Evolutionary conservation across 2,113 vertebrate genomes (phyloP).

Genomic region (Chrysemys picta): DNA sequence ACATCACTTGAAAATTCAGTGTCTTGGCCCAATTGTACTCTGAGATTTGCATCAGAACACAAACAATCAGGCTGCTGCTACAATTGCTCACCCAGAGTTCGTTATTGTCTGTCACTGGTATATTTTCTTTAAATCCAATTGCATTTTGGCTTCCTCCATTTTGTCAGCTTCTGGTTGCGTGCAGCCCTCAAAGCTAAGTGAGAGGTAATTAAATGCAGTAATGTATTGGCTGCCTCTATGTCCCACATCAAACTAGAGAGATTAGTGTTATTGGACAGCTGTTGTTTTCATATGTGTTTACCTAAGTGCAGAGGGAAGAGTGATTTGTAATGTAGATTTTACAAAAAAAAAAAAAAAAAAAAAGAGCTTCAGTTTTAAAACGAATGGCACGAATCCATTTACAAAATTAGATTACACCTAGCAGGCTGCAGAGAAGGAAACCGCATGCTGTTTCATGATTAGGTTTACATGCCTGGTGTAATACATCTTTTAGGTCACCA

Average conservation of each 20-base stretch:
- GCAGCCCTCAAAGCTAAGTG: not conserved
- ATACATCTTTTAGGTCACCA: not conserved
- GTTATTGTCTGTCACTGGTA: not conserved
- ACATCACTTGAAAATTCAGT: not conserved
- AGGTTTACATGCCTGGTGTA: not conserved
- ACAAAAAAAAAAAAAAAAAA: not conserved
- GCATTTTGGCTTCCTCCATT: not conserved
- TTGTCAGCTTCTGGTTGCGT: not conserved
- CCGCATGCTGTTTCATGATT: not conserved
- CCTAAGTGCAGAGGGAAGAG: not conserved
- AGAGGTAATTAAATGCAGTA: not conserved
- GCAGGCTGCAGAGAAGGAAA: not conserved
- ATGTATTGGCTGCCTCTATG: not conserved
- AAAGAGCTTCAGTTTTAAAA: not conserved
- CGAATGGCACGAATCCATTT: not conserved
- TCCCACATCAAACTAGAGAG: not conserved
- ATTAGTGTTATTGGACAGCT: not conserved
- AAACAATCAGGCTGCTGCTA: not conserved
- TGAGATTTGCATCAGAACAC: not conserved
- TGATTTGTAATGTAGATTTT: accelerated
- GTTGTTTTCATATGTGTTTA: accelerated
- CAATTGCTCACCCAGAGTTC: not conserved
- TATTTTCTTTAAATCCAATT: not conserved
- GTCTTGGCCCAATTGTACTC: not conserved
- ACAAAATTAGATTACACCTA: not conserved